Conservation (phyloP, 2,113 vertebrate species). For the Andinoacara biseriatus region DNA sequence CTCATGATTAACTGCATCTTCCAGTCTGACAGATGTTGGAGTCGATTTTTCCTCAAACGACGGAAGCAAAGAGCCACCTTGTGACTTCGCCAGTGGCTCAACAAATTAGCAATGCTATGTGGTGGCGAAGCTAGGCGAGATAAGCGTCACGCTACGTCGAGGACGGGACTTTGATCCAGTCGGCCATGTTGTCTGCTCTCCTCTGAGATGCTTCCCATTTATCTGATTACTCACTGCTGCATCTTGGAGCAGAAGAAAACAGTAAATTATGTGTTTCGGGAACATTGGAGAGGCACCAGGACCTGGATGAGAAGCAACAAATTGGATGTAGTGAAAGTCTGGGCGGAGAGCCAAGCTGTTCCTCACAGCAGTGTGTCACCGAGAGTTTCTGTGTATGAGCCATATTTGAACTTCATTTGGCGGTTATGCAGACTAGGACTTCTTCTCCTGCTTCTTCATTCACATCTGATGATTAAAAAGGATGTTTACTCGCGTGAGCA, state of each 20-base stretch:
- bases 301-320: constrained; percentile 57
- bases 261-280: constrained; percentile 54
- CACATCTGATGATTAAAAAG: constrained; percentile 14
- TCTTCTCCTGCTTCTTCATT: constrained; percentile 24
- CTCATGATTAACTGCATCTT: constrained; percentile 48
- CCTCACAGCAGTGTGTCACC: constrained; percentile 40
- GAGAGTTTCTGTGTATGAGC: constrained; percentile 42
- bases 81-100: constrained; percentile 65
- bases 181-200: constrained; percentile 55
- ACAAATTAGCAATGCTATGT: constrained; percentile 75
- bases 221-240: constrained; percentile 63
- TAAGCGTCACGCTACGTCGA: constrained; percentile 49
- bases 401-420: constrained; percentile 39
- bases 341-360: constrained; percentile 56
- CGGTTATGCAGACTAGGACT: constrained; percentile 25
- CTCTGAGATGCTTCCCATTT: constrained; percentile 56
- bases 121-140: constrained; percentile 46
- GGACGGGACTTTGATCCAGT: constrained; percentile 56
- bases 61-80: constrained; percentile 30
- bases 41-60: constrained; percentile 3
- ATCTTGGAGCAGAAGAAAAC: constrained; percentile 38
- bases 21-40: constrained; percentile 7
- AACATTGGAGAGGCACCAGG: constrained; percentile 62
- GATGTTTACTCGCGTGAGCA: constrained; percentile 23
- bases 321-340: constrained; percentile 62